Conservation (phyloP, 2,888 invertebrate genomes). For the Phalera bucephala region DNA sequence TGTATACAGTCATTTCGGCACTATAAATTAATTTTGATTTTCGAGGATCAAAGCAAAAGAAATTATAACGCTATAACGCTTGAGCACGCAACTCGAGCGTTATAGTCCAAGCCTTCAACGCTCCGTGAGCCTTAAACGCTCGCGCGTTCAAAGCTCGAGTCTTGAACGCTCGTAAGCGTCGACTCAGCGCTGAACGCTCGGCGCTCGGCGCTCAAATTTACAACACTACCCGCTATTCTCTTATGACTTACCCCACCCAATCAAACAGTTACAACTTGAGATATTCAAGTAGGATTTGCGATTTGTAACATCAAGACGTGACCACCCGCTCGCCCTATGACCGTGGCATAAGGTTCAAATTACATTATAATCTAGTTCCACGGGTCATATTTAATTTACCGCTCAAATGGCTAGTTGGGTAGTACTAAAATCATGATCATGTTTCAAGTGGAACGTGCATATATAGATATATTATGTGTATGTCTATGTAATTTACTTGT, state of each 20-base stretch:
- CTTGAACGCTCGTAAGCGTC: too few species aligned
- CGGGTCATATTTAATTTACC: slow-evolving; percentile 38
- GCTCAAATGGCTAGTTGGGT: slow-evolving; percentile 26
- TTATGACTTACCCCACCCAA: slow-evolving; percentile 26
- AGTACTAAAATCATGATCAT: slow-evolving; percentile 30
- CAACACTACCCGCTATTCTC: slow-evolving; percentile 25
- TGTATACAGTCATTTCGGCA: too few species aligned
- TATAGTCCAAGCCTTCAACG: too few species aligned
- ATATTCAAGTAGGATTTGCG: slow-evolving; percentile 53
- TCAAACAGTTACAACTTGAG: slow-evolving; percentile 60
- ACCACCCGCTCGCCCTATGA: slow-evolving; percentile 12
- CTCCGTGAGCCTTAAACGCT: too few species aligned
- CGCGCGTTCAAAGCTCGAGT: too few species aligned
- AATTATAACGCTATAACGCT: too few species aligned
- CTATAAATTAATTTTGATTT: too few species aligned
- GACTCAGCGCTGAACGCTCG: too few species aligned
- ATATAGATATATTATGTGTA: too few species aligned
- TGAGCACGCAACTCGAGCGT: too few species aligned
- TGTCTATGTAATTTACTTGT: background rate
- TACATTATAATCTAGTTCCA: slow-evolving; percentile 26
- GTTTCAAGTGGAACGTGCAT: slow-evolving; percentile 27
- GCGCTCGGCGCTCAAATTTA: too few species aligned
- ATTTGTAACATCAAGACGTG: slow-evolving; percentile 35
- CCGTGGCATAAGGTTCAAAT: slow-evolving; percentile 34
- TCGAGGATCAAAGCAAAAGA: too few species aligned